Conservation (phyloP, 2,888 invertebrate species). For the Drosophila anomelani region DNA sequence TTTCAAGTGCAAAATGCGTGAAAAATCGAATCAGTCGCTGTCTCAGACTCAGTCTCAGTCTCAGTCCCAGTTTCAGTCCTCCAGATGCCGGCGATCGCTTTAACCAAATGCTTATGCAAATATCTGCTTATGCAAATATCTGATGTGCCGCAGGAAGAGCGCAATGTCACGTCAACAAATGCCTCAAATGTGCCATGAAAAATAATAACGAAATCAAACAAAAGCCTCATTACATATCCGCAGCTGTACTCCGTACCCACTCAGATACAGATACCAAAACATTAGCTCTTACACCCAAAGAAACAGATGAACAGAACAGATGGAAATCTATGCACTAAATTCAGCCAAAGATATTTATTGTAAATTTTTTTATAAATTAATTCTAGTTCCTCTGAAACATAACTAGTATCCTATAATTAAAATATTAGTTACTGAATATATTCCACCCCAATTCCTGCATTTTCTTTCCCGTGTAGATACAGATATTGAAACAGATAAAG, state of each 20-base stretch:
- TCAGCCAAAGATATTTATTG: too few species aligned
- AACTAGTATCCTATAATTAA: too few species aligned
- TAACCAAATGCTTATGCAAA: constrained; percentile 75
- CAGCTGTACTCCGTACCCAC: constrained; percentile 1
- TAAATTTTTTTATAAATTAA: neutral
- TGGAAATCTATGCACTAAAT: neutral
- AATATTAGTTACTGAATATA: too few species aligned
- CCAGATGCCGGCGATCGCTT: constrained; percentile 43
- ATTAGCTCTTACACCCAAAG: constrained; percentile 2
- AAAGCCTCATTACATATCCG: constrained; percentile 37
- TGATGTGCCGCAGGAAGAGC: constrained; percentile 71
- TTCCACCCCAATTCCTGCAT: too few species aligned
- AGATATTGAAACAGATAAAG: constrained; percentile 10
- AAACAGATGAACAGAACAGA: neutral
- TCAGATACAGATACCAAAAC: constrained; percentile 12
- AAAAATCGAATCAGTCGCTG: constrained; percentile 50
- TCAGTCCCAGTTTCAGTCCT: constrained; percentile 31
- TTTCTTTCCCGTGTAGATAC: constrained; percentile 16
- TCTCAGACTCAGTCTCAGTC: constrained; percentile 36
- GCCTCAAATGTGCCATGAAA: constrained; percentile 55
- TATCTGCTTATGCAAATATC: constrained; percentile 69
- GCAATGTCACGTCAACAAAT: constrained; percentile 67
- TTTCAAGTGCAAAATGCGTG: constrained; percentile 71
- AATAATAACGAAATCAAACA: constrained; percentile 61
- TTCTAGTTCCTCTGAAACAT: neutral